A percentile compares a stretch with the other conserved stretches of the same genome.
phyloP scores from a whole-genome alignment of 2,888 invertebrate species.

The Archaeoteleia sp. region DNA sequence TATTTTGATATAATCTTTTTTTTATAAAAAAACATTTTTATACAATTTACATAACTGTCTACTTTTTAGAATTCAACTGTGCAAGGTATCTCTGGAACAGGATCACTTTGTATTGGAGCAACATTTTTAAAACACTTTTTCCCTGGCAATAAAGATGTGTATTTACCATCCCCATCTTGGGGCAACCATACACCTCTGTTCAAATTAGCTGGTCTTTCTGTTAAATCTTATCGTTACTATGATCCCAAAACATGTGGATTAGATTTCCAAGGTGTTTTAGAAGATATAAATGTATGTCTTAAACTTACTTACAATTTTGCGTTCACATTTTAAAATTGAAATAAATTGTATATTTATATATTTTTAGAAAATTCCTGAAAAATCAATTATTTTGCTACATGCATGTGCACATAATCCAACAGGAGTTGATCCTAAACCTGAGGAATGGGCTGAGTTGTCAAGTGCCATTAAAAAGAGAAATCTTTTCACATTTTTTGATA shows the following conservation, averaged over 20 bases:
- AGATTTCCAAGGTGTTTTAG: conserved; percentile 91
- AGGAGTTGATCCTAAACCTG: conserved; percentile 90
- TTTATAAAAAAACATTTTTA: neutral
- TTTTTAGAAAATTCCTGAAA: conserved; percentile 92
- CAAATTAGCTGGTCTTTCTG: conserved; percentile 88
- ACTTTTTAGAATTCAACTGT: conserved; percentile 80
- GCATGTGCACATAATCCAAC: conserved; percentile 99
- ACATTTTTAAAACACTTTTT: conserved; percentile 90
- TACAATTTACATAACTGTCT: conserved; percentile 13
- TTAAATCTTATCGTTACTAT: conserved; percentile 95
- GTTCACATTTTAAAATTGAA: neutral
- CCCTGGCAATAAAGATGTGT: conserved; percentile 86
- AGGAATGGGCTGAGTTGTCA: conserved; percentile 94
- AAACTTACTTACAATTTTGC: conserved; percentile 3
- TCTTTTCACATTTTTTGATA: conserved; percentile 95
- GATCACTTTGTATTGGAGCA: conserved; percentile 94
- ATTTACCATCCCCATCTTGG: conserved; percentile 96
- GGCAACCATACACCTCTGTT: conserved; percentile 98
- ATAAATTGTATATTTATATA: conserved; percentile 10
- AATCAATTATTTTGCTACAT: conserved; percentile 92
- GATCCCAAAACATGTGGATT: conserved; percentile 95
- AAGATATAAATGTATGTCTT: conserved; percentile 88
- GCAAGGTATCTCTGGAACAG: conserved; percentile 97
- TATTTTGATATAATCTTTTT: conserved; percentile 77
- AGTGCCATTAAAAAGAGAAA: conserved; percentile 86